These are phyloP conservation scores for Sesia bembeciformis DNA, from an alignment of 2,888 invertebrate species.

Conservation along the genomic window DNA sequence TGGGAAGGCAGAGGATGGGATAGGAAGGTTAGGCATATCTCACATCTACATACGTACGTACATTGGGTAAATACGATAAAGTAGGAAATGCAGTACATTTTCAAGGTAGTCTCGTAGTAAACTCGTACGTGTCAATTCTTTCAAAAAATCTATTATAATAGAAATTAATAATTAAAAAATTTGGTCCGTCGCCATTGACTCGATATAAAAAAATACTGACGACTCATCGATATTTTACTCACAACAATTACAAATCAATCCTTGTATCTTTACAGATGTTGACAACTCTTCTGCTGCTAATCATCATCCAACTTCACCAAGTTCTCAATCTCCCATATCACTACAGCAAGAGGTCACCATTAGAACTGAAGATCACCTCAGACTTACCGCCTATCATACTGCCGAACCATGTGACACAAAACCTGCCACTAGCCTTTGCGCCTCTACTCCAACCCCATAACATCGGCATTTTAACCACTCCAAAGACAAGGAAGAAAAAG, in stretches of 20 bases:
- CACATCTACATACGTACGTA: too few relatives aligned
- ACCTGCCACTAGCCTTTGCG: constrained; percentile 1
- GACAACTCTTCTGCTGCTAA: constrained; percentile 21
- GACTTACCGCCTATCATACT: neutral
- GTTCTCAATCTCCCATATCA: constrained; percentile 21
- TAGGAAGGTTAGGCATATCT: too few relatives aligned
- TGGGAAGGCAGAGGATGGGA: too few relatives aligned
- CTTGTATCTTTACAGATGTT: constrained; percentile 32
- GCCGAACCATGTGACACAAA: neutral
- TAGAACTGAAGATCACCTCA: neutral
- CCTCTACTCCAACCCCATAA: constrained; percentile 1
- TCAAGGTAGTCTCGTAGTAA: too few relatives aligned
- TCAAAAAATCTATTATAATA: too few relatives aligned
- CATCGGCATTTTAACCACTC: neutral
- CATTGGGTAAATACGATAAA: too few relatives aligned
- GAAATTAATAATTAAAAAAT: too few relatives aligned
- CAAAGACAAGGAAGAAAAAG: constrained; percentile 6
- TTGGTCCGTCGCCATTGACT: too few relatives aligned
- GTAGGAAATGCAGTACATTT: too few relatives aligned
- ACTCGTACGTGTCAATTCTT: too few relatives aligned
- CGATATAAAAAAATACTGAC: too few relatives aligned
- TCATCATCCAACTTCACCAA: constrained; percentile 19
- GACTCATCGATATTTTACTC: too few relatives aligned
- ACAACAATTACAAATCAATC: neutral
- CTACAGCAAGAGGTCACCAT: constrained; percentile 5